Conservation (phyloP, 2,797 vertebrate species). For the Lophius americanus region DNA sequence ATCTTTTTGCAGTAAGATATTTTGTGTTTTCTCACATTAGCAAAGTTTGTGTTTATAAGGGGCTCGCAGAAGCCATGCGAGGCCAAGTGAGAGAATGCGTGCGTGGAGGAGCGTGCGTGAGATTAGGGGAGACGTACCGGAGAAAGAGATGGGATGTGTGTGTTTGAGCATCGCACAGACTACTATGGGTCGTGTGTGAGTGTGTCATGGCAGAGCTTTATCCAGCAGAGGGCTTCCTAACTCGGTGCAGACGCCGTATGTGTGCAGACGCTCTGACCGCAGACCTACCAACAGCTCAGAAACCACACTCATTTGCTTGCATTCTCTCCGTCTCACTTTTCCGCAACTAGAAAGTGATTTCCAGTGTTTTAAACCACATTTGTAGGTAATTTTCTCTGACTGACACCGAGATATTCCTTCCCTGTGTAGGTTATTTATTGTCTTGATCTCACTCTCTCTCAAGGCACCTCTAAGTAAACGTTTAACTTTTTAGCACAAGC, state of each 20-base stretch:
- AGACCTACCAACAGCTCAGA: constrained; percentile 42
- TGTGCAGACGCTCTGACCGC: constrained; percentile 45
- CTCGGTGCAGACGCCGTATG: constrained; percentile 72
- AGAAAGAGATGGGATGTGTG: constrained; percentile 41
- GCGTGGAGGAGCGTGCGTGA: background rate
- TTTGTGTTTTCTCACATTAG: constrained; percentile 19
- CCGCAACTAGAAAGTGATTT: background rate
- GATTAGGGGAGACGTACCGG: constrained; percentile 6
- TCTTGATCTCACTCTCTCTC: background rate
- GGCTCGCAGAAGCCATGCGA: constrained; percentile 27
- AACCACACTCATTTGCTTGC: constrained; percentile 43
- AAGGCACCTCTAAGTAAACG: background rate
- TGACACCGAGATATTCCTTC: background rate
- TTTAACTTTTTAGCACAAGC: constrained; percentile 2
- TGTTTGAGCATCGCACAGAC: constrained; percentile 39
- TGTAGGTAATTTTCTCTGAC: background rate
- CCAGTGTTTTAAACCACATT: background rate
- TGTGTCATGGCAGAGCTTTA: constrained; percentile 72
- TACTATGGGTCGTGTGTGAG: constrained; percentile 26
- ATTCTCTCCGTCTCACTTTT: constrained; percentile 11
- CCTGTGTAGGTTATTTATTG: background rate
- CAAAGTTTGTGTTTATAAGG: constrained; percentile 22
- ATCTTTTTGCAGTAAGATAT: constrained; percentile 31
- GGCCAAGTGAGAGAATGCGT: constrained; percentile 38
- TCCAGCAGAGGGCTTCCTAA: constrained; percentile 99